Conservation (phyloP, 2,888 invertebrate genomes). For the Trachelus iudaicus region DNA sequence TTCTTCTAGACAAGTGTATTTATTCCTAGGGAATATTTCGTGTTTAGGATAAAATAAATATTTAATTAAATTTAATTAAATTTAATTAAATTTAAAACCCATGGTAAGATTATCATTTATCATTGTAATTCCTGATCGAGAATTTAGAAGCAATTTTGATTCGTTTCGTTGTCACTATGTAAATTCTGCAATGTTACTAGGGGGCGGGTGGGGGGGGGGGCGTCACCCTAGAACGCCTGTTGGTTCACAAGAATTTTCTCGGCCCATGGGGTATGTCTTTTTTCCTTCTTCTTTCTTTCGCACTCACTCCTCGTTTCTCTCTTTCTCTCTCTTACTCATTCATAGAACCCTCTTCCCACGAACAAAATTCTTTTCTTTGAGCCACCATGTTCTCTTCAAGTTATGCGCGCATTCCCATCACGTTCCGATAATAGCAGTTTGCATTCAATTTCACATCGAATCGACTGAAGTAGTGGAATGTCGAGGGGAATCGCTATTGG, state of each 20-base stretch:
- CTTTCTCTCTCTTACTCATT: not conserved
- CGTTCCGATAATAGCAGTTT: conserved; percentile 40
- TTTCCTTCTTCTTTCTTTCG: not conserved
- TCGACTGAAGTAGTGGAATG: conserved; percentile 7
- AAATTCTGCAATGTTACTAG: not conserved
- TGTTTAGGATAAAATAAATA: too few species aligned
- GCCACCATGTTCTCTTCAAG: not conserved
- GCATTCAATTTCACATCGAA: conserved; percentile 38
- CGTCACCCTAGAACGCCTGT: not conserved
- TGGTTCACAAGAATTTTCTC: not conserved
- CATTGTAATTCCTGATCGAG: not conserved
- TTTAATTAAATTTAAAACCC: not conserved
- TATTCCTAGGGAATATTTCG: too few species aligned
- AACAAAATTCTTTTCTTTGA: not conserved
- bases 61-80: not conserved
- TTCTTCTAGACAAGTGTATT: not conserved
- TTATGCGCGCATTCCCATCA: conserved; percentile 33
- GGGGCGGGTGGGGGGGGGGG: not conserved
- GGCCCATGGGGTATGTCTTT: not conserved
- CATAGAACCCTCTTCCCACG: not conserved
- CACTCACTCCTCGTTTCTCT: not conserved
- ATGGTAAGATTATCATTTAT: not conserved
- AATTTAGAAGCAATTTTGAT: not conserved
- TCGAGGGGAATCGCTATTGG: not conserved
- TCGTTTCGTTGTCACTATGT: not conserved